These are phyloP conservation scores for Bombus pyrosoma DNA, from an alignment of 1,140 invertebrate genomes.

Conservation along the genomic window DNA sequence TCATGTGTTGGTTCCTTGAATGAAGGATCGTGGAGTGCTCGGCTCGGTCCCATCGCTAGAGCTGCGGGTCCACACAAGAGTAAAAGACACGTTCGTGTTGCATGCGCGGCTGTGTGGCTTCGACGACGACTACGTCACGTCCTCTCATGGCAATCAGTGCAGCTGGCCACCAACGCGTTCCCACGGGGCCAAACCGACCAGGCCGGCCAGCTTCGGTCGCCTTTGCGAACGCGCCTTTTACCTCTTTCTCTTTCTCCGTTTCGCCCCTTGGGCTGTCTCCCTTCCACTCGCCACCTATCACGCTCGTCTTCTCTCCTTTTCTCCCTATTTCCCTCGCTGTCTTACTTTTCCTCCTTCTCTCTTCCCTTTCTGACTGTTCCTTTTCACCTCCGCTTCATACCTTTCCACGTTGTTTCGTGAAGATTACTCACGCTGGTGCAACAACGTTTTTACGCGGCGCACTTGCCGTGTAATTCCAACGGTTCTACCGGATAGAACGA, in stretches of 20 bases:
- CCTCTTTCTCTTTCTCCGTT: slow-evolving; percentile 52
- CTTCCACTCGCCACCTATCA: neutral
- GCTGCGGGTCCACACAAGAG: slow-evolving; percentile 39
- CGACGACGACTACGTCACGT: slow-evolving; percentile 72
- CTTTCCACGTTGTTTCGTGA: slow-evolving; percentile 58
- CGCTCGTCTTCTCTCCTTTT: neutral
- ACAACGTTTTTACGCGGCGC: slow-evolving; percentile 47
- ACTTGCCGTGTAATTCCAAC: slow-evolving; percentile 47
- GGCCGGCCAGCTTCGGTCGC: slow-evolving; percentile 64
- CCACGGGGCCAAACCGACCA: slow-evolving; percentile 79
- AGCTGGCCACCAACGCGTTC: slow-evolving; percentile 82
- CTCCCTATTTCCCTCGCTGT: neutral
- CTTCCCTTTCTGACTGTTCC: slow-evolving; percentile 2
- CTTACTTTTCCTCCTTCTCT: neutral
- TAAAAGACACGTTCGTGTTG: slow-evolving; percentile 48
- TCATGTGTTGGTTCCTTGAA: neutral
- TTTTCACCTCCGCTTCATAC: slow-evolving; percentile 52
- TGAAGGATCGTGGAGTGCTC: neutral
- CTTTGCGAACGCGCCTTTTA: slow-evolving; percentile 66
- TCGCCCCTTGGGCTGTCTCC: neutral
- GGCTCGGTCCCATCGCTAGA: slow-evolving; percentile 48
- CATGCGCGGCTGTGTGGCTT: slow-evolving; percentile 42
- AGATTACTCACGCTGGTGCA: slow-evolving; percentile 53
- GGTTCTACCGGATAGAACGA: slow-evolving; percentile 30
- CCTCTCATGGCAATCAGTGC: slow-evolving; percentile 79